Conservation (phyloP, 2,888 invertebrate genomes). For the Megaustenia siamemsis region DNA sequence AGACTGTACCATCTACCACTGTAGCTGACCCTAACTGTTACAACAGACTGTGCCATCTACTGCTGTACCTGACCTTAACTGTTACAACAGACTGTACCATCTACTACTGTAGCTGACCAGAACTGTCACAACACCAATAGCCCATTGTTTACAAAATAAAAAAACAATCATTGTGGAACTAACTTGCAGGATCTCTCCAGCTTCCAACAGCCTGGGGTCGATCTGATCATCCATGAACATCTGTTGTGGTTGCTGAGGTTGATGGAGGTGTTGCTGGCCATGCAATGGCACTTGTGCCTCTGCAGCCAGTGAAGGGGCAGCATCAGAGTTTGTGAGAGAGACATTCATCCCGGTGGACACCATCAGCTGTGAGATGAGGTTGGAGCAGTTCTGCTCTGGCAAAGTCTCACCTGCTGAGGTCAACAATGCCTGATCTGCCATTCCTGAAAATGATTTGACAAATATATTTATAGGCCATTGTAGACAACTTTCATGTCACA, state of each 20-base stretch:
- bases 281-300: background rate
- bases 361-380: conserved; percentile 56
- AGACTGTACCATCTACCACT: too few species aligned
- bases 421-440: conserved; percentile 41
- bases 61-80: too few species aligned
- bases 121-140: too few species aligned
- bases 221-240: conserved; percentile 28
- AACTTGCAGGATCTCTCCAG: conserved; percentile 34
- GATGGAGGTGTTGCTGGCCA: conserved; percentile 6
- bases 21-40: too few species aligned
- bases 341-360: conserved; percentile 31
- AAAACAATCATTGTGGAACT: too few species aligned
- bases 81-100: too few species aligned
- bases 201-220: background rate
- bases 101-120: too few species aligned
- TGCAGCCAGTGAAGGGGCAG: background rate
- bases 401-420: conserved; percentile 32
- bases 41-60: too few species aligned
- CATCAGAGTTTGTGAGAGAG: conserved; percentile 20
- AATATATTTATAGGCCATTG: too few species aligned
- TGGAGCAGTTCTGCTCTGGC: conserved; percentile 48
- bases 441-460: conserved; percentile 29
- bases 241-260: conserved; percentile 1
- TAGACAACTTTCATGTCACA: too few species aligned
- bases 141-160: too few species aligned